These are phyloP conservation scores for Anoplolepis gracilipes DNA, from an alignment of 1,140 invertebrate species.

Conservation along the genomic window DNA sequence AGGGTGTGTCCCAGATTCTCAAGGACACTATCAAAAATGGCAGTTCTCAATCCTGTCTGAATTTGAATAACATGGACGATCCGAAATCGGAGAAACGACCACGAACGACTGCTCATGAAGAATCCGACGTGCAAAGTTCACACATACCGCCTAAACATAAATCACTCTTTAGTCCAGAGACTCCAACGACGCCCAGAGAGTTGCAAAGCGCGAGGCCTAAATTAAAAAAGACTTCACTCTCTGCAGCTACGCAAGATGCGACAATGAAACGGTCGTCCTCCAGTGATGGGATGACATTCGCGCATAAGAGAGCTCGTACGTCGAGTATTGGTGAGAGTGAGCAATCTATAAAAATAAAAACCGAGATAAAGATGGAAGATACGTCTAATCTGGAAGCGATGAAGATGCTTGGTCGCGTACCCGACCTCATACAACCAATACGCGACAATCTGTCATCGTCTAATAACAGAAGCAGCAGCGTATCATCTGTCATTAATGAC, in stretches of 20 bases:
- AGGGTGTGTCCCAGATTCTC: constrained; percentile 74
- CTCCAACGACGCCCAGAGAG: constrained; percentile 72
- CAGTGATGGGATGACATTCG: constrained; percentile 48
- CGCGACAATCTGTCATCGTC: constrained; percentile 66
- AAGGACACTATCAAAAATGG: constrained; percentile 81
- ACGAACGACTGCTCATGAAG: constrained; percentile 63
- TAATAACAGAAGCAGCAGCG: constrained; percentile 57
- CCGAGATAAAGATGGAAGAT: constrained; percentile 74
- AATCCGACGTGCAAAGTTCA: constrained; percentile 54
- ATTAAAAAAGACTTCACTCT: constrained; percentile 79
- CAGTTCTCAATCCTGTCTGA: constrained; percentile 69
- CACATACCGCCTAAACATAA: constrained; percentile 73
- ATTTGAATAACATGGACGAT: constrained; percentile 75
- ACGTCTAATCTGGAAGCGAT: constrained; percentile 71
- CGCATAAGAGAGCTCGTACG: constrained; percentile 73
- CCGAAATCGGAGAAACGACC: constrained; percentile 74
- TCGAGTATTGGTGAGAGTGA: constrained; percentile 81
- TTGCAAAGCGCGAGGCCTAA: constrained; percentile 72
- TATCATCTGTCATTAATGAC: constrained; percentile 74
- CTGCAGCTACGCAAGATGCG: constrained; percentile 71
- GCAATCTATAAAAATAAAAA: constrained; percentile 80
- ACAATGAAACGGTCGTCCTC: constrained; percentile 48
- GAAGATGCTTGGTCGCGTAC: constrained; percentile 75
- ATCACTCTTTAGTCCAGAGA: constrained; percentile 86
- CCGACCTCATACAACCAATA: constrained; percentile 74